Conservation (phyloP, 2,888 invertebrate species). For the Tachystola acroxantha region DNA sequence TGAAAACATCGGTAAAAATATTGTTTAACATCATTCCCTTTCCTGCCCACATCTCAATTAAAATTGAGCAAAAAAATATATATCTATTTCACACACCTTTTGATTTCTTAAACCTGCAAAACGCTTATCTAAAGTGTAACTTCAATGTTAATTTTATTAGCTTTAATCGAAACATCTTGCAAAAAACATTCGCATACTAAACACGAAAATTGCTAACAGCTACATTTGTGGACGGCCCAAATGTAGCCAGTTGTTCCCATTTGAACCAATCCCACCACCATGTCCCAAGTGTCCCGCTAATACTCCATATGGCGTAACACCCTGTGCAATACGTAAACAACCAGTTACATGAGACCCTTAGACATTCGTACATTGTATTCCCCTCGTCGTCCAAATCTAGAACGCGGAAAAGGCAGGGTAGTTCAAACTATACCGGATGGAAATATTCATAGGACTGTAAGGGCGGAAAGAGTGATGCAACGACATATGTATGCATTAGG, state of each 20-base stretch:
- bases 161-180: too few species aligned
- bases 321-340: constrained; percentile 53
- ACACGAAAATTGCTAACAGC: not conserved
- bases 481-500: constrained; percentile 76
- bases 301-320: constrained; percentile 73
- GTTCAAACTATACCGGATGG: constrained; percentile 34
- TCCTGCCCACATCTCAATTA: too few species aligned
- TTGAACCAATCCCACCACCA: constrained; percentile 50
- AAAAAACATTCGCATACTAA: too few species aligned
- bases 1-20: too few species aligned
- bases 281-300: constrained; percentile 72
- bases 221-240: constrained; percentile 18
- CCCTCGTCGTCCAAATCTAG: constrained; percentile 4
- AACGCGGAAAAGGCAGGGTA: constrained; percentile 13
- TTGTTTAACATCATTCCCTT: too few species aligned
- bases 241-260: constrained; percentile 70
- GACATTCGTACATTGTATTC: constrained; percentile 8
- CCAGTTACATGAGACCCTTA: constrained; percentile 39
- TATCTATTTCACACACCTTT: too few species aligned
- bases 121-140: too few species aligned
- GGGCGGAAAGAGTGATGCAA: constrained; percentile 67
- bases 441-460: constrained; percentile 52
- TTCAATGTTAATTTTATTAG: too few species aligned
- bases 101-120: too few species aligned
- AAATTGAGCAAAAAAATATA: too few species aligned